These are phyloP conservation scores for Drosophila biarmipes DNA, from an alignment of 1,140 invertebrate species.

Conservation along the genomic window DNA sequence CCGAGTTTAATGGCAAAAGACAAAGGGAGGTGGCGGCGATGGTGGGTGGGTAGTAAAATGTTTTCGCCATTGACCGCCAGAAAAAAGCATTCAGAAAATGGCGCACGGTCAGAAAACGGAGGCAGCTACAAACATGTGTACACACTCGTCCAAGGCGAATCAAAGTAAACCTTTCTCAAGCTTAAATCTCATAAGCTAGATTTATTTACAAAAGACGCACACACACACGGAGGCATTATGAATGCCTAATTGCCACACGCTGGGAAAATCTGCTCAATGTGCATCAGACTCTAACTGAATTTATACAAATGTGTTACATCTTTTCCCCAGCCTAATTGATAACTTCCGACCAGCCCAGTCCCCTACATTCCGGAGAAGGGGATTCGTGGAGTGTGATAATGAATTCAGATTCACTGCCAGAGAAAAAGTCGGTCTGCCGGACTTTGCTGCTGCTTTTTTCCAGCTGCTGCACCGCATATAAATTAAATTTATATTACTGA, in stretches of 20 bases:
- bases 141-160: conserved; percentile 53
- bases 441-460: conserved; percentile 33
- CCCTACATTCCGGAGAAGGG: conserved; percentile 9
- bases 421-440: conserved; percentile 28
- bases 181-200: conserved; percentile 72
- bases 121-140: conserved; percentile 6
- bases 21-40: conserved; percentile 22
- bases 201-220: conserved; percentile 76
- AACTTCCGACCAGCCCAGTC: conserved; percentile 66
- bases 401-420: conserved; percentile 80
- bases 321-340: conserved; percentile 78
- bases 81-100: conserved; percentile 63
- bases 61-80: conserved; percentile 80
- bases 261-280: conserved; percentile 59
- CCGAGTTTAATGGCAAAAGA: conserved; percentile 75
- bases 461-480: conserved; percentile 13
- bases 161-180: conserved; percentile 80
- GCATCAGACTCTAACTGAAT: conserved; percentile 68
- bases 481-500: conserved; percentile 8
- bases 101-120: conserved; percentile 73
- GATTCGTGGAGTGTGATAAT: conserved; percentile 65
- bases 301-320: conserved; percentile 82
- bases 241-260: conserved; percentile 74
- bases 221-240: conserved; percentile 5
- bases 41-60: conserved; percentile 42